Evolutionary conservation across 2,888 invertebrate genomes (phyloP).

Genomic region (Brenthis daphne): DNA sequence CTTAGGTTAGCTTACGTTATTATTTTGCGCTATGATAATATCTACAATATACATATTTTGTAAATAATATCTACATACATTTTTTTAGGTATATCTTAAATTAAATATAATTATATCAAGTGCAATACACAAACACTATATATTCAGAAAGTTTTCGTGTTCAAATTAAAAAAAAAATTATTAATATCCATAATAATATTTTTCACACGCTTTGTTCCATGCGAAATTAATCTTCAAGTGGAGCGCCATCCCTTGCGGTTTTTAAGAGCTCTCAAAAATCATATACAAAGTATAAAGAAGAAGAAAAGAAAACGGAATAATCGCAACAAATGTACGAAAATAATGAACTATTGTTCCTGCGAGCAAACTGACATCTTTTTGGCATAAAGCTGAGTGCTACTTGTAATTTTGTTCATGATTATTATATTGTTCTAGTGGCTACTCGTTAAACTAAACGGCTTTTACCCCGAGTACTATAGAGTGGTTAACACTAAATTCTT

Average conservation of each 20-base stretch:
- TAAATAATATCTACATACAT: slow-evolving; percentile 4
- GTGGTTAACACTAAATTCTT: slow-evolving; percentile 56
- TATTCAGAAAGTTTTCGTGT: background rate
- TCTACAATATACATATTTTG: background rate
- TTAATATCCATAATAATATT: slow-evolving; percentile 38
- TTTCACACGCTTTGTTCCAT: slow-evolving; percentile 48
- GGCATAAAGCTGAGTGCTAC: slow-evolving; percentile 65
- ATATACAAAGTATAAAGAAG: slow-evolving; percentile 50
- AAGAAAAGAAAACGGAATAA: slow-evolving; percentile 66
- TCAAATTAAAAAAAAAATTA: slow-evolving; percentile 10
- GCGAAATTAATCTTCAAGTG: slow-evolving; percentile 52
- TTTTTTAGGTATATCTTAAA: background rate
- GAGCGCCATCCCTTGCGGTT: slow-evolving; percentile 48
- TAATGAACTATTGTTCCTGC: slow-evolving; percentile 62
- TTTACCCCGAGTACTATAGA: slow-evolving; percentile 55
- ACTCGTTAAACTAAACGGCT: slow-evolving; percentile 58
- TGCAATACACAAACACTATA: too few species aligned
- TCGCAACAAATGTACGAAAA: slow-evolving; percentile 76
- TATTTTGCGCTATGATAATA: too few species aligned
- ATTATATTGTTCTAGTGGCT: slow-evolving; percentile 63
- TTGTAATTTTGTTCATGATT: slow-evolving; percentile 65
- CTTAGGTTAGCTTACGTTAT: too few species aligned
- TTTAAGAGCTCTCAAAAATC: slow-evolving; percentile 55
- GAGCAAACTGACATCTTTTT: slow-evolving; percentile 68
- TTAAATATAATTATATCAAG: too few species aligned